These are phyloP conservation scores for Varecia variegata DNA, from an alignment of 2,797 vertebrate genomes.

Conservation along the genomic window DNA sequence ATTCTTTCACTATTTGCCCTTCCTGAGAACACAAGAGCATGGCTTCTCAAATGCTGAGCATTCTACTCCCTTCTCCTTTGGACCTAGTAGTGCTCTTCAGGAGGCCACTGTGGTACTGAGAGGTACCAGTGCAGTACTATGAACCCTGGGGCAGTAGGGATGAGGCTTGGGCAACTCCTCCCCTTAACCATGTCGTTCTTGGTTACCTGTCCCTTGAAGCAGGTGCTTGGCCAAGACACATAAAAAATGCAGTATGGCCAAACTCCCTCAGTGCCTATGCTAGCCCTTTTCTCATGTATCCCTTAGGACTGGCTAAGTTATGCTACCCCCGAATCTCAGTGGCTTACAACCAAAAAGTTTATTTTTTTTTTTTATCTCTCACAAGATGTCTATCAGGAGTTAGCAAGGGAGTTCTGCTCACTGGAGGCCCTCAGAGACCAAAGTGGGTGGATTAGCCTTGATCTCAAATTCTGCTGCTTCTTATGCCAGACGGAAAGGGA, in stretches of 20 bases:
- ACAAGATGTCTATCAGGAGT: not conserved
- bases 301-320: not conserved
- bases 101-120: not conserved
- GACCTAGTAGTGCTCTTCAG: not conserved
- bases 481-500: not conserved
- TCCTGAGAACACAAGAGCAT: not conserved
- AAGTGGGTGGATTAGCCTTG: not conserved
- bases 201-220: not conserved
- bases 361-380: not conserved
- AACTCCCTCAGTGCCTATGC: not conserved
- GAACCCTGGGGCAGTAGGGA: rapidly evolving
- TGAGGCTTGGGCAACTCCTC: not conserved
- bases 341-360: not conserved
- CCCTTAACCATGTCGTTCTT: not conserved
- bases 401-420: not conserved
- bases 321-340: not conserved
- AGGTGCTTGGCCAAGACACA: not conserved
- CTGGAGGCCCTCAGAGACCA: not conserved
- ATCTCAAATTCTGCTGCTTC: not conserved
- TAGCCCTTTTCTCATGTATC: not conserved
- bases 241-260: not conserved
- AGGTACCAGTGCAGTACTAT: rapidly evolving
- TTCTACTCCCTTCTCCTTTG: not conserved
- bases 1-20: not conserved
- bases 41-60: not conserved